Evolutionary conservation across 2,797 vertebrate genomes (phyloP).

Genomic region (Pyrocephalus nanus): DNA sequence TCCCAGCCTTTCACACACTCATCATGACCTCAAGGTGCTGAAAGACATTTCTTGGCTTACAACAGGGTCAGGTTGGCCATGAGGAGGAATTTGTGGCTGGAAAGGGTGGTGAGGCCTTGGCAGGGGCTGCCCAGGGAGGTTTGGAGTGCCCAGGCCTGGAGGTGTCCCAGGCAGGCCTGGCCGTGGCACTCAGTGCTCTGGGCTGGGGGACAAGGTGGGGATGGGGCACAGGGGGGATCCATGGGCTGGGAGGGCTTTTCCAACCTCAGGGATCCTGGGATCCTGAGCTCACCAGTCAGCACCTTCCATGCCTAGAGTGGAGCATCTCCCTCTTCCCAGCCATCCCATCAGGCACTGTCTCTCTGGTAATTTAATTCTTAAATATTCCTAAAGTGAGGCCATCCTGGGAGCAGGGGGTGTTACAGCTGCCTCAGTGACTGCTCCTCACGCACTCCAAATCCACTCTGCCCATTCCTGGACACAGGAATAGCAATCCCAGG

Average conservation of each 20-base stretch:
- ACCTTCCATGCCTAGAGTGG: neutral
- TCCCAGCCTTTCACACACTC: neutral
- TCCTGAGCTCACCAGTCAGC: neutral
- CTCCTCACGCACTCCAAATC: neutral
- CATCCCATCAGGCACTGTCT: neutral
- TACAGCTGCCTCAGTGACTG: neutral
- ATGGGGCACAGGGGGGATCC: neutral
- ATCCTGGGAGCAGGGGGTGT: neutral
- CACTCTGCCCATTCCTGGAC: neutral
- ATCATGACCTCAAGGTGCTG: neutral
- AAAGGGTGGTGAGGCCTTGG: neutral
- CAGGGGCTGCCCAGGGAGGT: neutral
- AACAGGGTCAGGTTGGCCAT: neutral
- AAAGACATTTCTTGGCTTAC: neutral
- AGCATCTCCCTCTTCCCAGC: neutral
- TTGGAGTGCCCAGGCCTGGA: neutral
- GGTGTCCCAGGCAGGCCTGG: neutral
- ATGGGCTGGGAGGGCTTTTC: neutral
- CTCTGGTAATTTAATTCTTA: neutral
- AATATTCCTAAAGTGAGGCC: neutral
- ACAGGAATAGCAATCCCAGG: neutral
- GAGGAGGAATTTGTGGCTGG: neutral
- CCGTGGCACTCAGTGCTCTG: neutral
- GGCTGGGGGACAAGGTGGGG: neutral
- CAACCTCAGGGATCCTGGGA: neutral